These are phyloP conservation scores for Neoarius graeffei DNA, from an alignment of 2,113 vertebrate genomes.

Conservation along the genomic window DNA sequence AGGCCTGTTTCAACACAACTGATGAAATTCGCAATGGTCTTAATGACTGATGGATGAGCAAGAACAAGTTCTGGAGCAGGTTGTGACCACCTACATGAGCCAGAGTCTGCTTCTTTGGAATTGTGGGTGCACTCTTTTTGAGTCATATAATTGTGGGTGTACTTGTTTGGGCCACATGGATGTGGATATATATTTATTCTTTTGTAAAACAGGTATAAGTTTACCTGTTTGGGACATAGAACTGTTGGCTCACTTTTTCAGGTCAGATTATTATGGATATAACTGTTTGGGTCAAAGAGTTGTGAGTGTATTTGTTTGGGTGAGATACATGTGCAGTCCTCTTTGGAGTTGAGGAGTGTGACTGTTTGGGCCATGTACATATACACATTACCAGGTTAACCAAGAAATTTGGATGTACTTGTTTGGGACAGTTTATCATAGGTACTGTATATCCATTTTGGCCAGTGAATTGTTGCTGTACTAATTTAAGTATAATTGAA, in stretches of 20 bases:
- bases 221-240: not conserved
- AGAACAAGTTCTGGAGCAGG: not conserved
- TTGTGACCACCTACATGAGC: not conserved
- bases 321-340: too few species aligned
- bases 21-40: not conserved
- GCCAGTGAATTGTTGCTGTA: too few species aligned
- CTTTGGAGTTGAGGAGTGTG: too few species aligned
- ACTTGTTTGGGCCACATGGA: not conserved
- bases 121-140: not conserved
- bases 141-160: not conserved
- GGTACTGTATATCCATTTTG: too few species aligned
- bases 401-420: too few species aligned
- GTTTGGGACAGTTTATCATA: too few species aligned
- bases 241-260: not conserved
- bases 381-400: too few species aligned
- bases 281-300: not conserved
- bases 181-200: not conserved
- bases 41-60: not conserved
- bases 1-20: not conserved
- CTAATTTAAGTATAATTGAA: too few species aligned
- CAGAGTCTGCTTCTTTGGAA: not conserved
- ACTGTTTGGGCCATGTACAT: too few species aligned
- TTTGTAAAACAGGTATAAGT: not conserved
- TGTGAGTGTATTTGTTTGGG: too few species aligned
- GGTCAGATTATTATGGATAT: not conserved